A percentile compares a stretch with the other conserved stretches of the same genome.
These are phyloP conservation scores for Pyxicephalus adspersus DNA, from an alignment of 2,113 vertebrate species.

Conservation along the genomic window DNA sequence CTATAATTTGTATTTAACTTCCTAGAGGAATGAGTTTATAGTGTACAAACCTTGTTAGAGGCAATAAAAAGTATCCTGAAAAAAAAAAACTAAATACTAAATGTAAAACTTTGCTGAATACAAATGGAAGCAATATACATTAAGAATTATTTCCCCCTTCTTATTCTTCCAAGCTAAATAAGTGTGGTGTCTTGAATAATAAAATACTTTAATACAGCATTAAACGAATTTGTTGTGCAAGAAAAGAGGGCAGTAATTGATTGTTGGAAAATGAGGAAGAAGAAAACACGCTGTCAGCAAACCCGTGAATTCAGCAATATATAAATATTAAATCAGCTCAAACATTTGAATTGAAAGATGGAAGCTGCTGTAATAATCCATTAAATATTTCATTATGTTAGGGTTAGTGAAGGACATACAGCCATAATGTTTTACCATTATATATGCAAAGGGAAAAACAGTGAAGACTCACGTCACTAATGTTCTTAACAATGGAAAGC, in stretches of 20 bases:
- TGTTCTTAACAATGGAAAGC: too few species aligned
- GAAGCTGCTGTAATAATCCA: conserved; percentile 7
- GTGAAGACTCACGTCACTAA: background rate
- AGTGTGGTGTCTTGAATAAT: conserved; percentile 27
- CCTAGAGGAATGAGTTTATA: background rate
- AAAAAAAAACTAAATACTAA: background rate
- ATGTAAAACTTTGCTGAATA: conserved; percentile 21
- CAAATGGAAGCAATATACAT: background rate
- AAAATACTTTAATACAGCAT: conserved; percentile 23
- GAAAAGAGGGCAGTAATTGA: conserved; percentile 20
- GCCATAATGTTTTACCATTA: background rate
- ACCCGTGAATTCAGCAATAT: conserved; percentile 26
- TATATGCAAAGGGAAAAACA: background rate
- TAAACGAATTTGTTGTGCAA: conserved; percentile 9
- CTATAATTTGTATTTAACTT: background rate
- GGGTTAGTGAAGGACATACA: background rate
- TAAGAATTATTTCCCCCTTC: background rate
- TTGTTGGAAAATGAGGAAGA: conserved; percentile 18
- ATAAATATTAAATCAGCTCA: conserved; percentile 42
- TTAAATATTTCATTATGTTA: conserved; percentile 33
- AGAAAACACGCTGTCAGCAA: conserved; percentile 32
- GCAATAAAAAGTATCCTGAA: background rate
- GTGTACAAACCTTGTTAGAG: background rate
- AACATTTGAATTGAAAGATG: conserved; percentile 38
- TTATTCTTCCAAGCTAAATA: background rate